Percentiles rank a stretch among this genome's conserved stretches.
These are phyloP conservation scores for Hoplias malabaricus DNA, from an alignment of 2,113 vertebrate species.

Conservation along the genomic window DNA sequence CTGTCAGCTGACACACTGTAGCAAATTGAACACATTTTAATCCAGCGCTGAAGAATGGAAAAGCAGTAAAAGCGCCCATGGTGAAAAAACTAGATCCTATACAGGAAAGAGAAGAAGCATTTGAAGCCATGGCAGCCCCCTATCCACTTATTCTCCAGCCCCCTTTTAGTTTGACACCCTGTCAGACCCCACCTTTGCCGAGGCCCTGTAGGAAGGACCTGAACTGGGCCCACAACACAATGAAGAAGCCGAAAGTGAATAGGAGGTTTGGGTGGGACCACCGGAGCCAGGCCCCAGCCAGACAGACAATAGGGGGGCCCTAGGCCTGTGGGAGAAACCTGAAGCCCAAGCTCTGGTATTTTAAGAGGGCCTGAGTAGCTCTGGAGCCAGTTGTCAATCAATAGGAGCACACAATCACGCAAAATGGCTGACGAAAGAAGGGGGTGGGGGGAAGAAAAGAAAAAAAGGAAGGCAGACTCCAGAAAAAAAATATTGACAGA, in stretches of 20 bases:
- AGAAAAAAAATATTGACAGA: conserved; percentile 70
- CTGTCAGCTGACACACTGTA: background rate
- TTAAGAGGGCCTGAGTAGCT: conserved; percentile 81
- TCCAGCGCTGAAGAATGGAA: conserved; percentile 5
- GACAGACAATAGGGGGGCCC: conserved; percentile 74
- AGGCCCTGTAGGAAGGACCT: conserved; percentile 54
- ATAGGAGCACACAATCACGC: conserved; percentile 73
- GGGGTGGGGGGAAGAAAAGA: too few relatives aligned
- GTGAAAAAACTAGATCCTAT: background rate
- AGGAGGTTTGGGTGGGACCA: conserved; percentile 61
- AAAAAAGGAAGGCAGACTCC: conserved; percentile 57
- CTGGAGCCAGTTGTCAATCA: conserved; percentile 85
- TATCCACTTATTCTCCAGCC: conserved; percentile 61
- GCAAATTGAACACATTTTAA: background rate
- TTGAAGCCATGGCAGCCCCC: conserved; percentile 50
- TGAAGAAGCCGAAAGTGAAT: conserved; percentile 72
- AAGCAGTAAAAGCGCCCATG: background rate
- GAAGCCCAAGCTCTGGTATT: conserved; percentile 77
- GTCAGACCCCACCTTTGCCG: conserved; percentile 66
- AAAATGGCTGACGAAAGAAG: conserved; percentile 57
- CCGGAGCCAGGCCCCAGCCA: conserved; percentile 74
- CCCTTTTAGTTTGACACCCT: conserved; percentile 65
- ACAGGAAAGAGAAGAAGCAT: conserved; percentile 60
- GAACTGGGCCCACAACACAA: conserved; percentile 62
- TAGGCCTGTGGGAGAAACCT: conserved; percentile 79